Percentiles rank a stretch among this genome's conserved stretches.
phyloP scores from a whole-genome alignment of 2,797 vertebrate species.

The Valencia hispanica region DNA sequence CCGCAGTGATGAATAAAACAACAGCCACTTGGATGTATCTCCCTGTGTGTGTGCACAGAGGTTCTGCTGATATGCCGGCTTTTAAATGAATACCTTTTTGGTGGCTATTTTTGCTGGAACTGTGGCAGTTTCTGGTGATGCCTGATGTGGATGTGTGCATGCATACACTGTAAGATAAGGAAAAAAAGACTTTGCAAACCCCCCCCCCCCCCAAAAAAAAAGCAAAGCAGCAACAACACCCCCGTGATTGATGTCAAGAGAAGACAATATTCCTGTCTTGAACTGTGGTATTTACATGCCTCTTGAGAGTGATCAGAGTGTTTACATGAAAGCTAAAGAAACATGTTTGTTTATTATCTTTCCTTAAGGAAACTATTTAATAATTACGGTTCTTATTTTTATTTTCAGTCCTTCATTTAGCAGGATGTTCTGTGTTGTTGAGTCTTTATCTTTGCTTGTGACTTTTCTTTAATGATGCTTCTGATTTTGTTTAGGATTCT shows the following conservation, averaged over 20 bases:
- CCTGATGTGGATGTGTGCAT: conserved; percentile 44
- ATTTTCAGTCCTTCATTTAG: neutral
- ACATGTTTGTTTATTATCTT: neutral
- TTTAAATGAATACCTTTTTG: conserved; percentile 76
- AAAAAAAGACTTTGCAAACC: neutral
- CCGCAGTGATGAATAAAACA: conserved; percentile 86
- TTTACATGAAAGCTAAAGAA: neutral
- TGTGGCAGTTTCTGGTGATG: conserved; percentile 45
- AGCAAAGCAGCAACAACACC: conserved; percentile 14
- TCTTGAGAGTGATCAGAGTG: neutral
- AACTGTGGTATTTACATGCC: conserved; percentile 10
- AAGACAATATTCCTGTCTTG: neutral
- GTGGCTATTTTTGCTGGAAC: conserved; percentile 50
- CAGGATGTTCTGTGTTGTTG: neutral
- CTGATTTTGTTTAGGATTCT: neutral
- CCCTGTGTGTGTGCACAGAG: conserved; percentile 25
- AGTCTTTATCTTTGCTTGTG: neutral
- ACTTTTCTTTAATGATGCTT: conserved; percentile 21
- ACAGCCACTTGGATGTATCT: conserved; percentile 63
- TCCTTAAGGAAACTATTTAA: neutral
- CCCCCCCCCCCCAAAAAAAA: neutral
- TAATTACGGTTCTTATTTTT: neutral
- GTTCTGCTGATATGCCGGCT: conserved; percentile 78
- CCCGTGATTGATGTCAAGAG: conserved; percentile 23
- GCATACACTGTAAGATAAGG: conserved; percentile 43